These are phyloP conservation scores for Drosophila infuscata DNA, from an alignment of 2,888 invertebrate species.

Conservation along the genomic window DNA sequence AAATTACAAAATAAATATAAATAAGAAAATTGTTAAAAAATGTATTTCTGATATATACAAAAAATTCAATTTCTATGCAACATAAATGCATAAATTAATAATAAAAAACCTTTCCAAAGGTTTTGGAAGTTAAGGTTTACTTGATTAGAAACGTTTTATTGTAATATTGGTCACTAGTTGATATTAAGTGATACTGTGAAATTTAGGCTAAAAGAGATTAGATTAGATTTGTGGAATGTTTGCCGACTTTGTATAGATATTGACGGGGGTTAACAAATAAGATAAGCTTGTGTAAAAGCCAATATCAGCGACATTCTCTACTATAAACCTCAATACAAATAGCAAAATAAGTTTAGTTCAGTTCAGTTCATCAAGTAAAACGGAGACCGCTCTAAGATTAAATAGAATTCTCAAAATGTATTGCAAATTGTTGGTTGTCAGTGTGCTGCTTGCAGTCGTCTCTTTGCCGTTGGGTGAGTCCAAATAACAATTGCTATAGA, in stretches of 20 bases:
- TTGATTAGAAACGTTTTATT: too few relatives aligned
- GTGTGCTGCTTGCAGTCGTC: conserved; percentile 43
- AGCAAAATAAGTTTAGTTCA: conserved; percentile 34
- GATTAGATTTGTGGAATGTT: not conserved
- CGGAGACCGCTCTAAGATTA: not conserved
- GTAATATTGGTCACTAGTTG: too few relatives aligned
- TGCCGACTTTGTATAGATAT: not conserved
- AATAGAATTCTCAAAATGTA: conserved; percentile 33
- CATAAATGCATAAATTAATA: too few relatives aligned
- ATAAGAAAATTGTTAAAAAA: not conserved
- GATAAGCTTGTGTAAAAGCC: not conserved
- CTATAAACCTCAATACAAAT: not conserved
- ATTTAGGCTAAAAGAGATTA: not conserved
- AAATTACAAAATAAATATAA: not conserved
- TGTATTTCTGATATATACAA: too few relatives aligned
- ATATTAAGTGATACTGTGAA: not conserved
- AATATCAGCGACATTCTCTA: not conserved
- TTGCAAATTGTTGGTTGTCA: conserved; percentile 34
- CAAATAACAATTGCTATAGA: not conserved
- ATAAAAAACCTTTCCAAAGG: too few relatives aligned
- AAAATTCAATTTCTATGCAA: too few relatives aligned
- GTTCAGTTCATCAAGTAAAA: not conserved
- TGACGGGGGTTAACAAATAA: not conserved
- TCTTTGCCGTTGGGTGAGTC: conserved; percentile 56
- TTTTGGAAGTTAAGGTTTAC: too few relatives aligned